Evolutionary conservation across 2,113 vertebrate genomes (phyloP).

Genomic region (Gobio gobio): DNA sequence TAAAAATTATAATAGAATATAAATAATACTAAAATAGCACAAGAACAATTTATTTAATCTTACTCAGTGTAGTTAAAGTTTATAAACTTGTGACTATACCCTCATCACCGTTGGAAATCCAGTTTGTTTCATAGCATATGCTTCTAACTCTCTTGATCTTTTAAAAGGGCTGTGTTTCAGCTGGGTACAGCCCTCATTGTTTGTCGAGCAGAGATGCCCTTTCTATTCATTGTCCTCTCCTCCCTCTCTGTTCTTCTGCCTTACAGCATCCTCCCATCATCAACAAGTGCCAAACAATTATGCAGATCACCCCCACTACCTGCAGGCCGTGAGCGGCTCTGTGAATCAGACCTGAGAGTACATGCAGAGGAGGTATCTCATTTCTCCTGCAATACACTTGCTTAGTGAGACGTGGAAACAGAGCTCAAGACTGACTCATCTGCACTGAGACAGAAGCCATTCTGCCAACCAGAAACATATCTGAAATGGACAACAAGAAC

Average conservation of each 20-base stretch:
- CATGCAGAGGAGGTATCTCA: constrained; percentile 26
- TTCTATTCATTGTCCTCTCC: constrained; percentile 8
- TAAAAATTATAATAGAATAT: too few species aligned
- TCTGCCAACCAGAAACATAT: background rate
- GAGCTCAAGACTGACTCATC: constrained; percentile 21
- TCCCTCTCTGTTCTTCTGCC: constrained; percentile 29
- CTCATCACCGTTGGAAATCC: background rate
- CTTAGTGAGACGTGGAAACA: constrained; percentile 32
- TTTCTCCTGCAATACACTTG: constrained; percentile 6
- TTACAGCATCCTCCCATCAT: constrained; percentile 22
- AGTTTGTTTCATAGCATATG: constrained; percentile 9
- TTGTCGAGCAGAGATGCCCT: constrained; percentile 4
- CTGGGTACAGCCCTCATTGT: background rate
- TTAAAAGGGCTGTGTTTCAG: constrained; percentile 7
- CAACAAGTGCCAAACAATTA: constrained; percentile 40
- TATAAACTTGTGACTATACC: background rate
- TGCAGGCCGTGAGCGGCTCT: constrained; percentile 3
- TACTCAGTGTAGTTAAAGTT: background rate
- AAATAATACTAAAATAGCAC: background rate
- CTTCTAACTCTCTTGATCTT: background rate
- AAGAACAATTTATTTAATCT: background rate
- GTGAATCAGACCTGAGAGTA: constrained; percentile 10
- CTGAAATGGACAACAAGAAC: background rate
- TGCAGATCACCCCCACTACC: constrained; percentile 40
- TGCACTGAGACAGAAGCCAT: background rate